Percentiles rank a stretch among this genome's conserved stretches.
Evolutionary conservation across 2,113 vertebrate genomes (phyloP).

Genomic region (Podocnemis expansa): DNA sequence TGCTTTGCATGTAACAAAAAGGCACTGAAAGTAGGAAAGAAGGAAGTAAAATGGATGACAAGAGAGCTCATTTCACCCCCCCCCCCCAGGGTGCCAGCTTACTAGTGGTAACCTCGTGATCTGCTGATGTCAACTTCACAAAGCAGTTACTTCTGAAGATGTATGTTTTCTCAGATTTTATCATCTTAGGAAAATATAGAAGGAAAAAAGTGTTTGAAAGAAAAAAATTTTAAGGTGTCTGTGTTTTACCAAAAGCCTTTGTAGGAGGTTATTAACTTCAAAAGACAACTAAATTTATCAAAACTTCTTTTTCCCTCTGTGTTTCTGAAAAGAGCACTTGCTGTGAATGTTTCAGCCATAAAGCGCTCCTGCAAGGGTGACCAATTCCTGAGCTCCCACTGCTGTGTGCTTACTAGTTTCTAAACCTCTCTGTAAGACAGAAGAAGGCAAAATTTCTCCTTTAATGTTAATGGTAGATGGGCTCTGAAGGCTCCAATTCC

Average conservation of each 20-base stretch:
- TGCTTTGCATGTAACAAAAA: constrained; percentile 64
- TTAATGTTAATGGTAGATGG: constrained; percentile 52
- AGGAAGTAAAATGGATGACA: constrained; percentile 39
- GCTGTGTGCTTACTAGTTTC: constrained; percentile 42
- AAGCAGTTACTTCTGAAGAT: constrained; percentile 73
- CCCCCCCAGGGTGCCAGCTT: constrained; percentile 64
- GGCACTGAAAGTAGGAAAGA: constrained; percentile 40
- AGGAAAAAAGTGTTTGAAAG: constrained; percentile 64
- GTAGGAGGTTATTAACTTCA: constrained; percentile 77
- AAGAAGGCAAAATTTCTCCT: constrained; percentile 62
- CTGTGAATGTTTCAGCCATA: constrained; percentile 46
- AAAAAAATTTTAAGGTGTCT: constrained; percentile 66
- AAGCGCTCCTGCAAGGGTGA: constrained; percentile 38
- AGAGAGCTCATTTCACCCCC: constrained; percentile 63
- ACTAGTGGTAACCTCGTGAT: constrained; percentile 57
- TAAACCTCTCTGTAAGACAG: constrained; percentile 58
- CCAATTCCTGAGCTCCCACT: constrained; percentile 20
- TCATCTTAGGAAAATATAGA: constrained; percentile 59
- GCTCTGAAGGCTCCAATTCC: constrained; percentile 54
- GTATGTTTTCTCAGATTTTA: constrained; percentile 66
- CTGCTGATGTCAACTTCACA: constrained; percentile 62
- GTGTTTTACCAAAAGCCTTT: constrained; percentile 71
- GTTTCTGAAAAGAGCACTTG: constrained; percentile 60
- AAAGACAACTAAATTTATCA: constrained; percentile 71
- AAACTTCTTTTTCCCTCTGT: constrained; percentile 34